A percentile compares a stretch with the other conserved stretches of the same genome.
phyloP scores from a whole-genome alignment of 2,797 vertebrate species.

The Emydoidea blandingii region DNA sequence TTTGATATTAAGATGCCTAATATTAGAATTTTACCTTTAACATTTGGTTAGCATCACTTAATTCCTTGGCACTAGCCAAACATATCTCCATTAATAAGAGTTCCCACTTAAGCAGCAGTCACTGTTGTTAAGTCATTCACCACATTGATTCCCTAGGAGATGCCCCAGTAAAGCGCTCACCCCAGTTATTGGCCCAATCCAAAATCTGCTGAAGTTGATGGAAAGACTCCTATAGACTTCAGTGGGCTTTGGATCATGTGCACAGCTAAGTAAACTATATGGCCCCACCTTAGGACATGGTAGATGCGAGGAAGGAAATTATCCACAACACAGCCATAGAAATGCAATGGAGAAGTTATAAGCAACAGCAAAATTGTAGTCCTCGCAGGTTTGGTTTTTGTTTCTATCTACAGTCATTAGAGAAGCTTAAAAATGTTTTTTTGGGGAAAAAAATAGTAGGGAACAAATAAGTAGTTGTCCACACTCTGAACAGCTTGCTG shows the following conservation, averaged over 20 bases:
- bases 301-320: background rate
- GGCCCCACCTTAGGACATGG: background rate
- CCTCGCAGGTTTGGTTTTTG: background rate
- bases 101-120: accelerated
- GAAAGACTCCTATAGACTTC: background rate
- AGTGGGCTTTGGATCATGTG: background rate
- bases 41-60: background rate
- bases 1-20: background rate
- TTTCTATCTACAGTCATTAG: background rate
- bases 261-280: too few species aligned
- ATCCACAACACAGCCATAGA: background rate
- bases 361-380: background rate
- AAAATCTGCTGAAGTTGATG: background rate
- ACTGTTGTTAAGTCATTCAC: accelerated
- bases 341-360: background rate
- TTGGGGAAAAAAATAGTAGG: background rate
- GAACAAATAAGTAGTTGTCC: accelerated
- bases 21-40: background rate
- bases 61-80: background rate
- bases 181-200: background rate
- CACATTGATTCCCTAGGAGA: background rate
- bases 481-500: accelerated
- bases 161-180: background rate
- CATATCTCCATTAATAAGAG: background rate
- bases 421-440: background rate